Conservation (phyloP, 1,140 invertebrate genomes). For the Drosophila arawakana region DNA sequence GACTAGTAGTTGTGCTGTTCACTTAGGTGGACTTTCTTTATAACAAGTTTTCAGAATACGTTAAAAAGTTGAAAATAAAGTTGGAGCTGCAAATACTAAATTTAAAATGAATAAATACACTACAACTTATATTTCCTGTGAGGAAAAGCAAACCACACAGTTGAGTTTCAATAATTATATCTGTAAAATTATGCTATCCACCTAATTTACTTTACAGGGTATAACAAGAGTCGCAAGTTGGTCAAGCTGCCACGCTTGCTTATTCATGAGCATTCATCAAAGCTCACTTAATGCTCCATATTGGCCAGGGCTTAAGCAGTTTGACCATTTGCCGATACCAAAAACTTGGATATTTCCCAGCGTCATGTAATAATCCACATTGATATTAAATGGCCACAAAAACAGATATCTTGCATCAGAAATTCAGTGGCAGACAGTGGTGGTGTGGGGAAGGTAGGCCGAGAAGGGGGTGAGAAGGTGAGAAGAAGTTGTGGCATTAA, state of each 20-base stretch:
- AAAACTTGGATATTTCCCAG: slow-evolving; percentile 51
- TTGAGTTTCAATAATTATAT: not conserved
- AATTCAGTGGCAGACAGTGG: slow-evolving; percentile 12
- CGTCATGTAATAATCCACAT: slow-evolving; percentile 63
- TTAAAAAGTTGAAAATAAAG: not conserved
- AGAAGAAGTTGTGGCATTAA: slow-evolving; percentile 57
- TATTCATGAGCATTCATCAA: slow-evolving; percentile 78
- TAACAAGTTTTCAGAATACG: not conserved
- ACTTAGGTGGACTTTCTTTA: not conserved
- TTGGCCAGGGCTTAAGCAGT: slow-evolving; percentile 73
- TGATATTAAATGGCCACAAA: slow-evolving; percentile 64
- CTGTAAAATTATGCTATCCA: not conserved
- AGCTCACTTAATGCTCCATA: slow-evolving; percentile 79
- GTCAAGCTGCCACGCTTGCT: slow-evolving; percentile 55
- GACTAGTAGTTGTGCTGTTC: not conserved
- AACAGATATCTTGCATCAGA: slow-evolving; percentile 8
- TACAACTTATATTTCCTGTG: not conserved
- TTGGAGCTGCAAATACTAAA: not conserved
- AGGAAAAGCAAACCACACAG: no score
- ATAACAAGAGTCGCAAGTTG: slow-evolving; percentile 18
- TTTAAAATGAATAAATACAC: no score
- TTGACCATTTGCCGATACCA: slow-evolving; percentile 59
- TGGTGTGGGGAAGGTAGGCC: not conserved
- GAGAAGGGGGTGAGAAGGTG: not conserved
- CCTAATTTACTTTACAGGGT: slow-evolving; percentile 1